Evolutionary conservation across 2,113 vertebrate genomes (phyloP), one percentile per base, ranked within the genome.

Genomic region (Acrocephalus kingi): DNA sequence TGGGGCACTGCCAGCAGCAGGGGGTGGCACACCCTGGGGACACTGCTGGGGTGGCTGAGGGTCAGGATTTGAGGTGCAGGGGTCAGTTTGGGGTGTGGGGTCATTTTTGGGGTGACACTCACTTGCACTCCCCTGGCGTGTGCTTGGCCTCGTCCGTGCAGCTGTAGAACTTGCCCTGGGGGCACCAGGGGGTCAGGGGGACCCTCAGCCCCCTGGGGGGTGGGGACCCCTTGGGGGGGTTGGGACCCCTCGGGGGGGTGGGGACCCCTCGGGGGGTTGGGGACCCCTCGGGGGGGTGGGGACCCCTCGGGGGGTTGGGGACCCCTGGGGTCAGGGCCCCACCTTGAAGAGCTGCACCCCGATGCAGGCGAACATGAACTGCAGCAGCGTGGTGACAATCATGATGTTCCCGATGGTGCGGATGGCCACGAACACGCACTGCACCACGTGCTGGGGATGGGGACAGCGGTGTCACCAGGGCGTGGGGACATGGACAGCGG

Each of bases 291-390:
- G 25, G 46, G 46, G 46, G 37, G 15, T 23, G 6, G 27, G 28
- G 15, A 7, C 35, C 35, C 35, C 35, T 35, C 35, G 35, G 35
- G 35, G 35, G 35, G 35, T 35, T 35, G 35, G 35, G 35, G 35
- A 35, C 35, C 35, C 35, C 35, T 35, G 35, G 35, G 35, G 35
- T 35, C 35, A 35, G 35, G 35, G 35, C 45, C 75, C 28, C 74
- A 99, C 99, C 98, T 99, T 99, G 97, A 99, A 99, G 58, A 99
- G 99, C 96, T 99, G 99, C 41, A 99, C 99, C 23, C 99, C 99
- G 8, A 99, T 99, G 87, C 99, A 99, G 69, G 99, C 99, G 6
- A 99, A 99, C 99, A 99, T 99, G 97, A 99, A 99, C 97, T 99
- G 99, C 46, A 99, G 98, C 76, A 99, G 98, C 0, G 99, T 99